Conservation (phyloP, 2,888 invertebrate genomes). For the Oligia fasciuncula region DNA sequence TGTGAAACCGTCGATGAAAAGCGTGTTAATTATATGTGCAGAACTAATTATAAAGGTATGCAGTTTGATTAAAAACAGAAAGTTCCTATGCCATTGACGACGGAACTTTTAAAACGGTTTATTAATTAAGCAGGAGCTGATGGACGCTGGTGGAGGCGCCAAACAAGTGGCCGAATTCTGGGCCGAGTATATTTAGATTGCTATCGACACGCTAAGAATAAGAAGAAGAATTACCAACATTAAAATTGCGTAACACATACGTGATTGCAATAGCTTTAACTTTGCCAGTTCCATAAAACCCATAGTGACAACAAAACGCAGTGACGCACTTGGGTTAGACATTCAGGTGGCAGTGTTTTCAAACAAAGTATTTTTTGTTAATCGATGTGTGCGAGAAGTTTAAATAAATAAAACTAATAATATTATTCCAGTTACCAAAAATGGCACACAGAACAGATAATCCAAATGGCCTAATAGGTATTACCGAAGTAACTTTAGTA, state of each 20-base stretch:
- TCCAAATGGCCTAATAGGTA: background rate
- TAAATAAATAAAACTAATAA: background rate
- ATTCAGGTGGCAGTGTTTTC: background rate
- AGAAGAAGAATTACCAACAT: no score
- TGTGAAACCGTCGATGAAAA: constrained; percentile 66
- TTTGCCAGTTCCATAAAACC: background rate
- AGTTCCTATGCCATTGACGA: constrained; percentile 11
- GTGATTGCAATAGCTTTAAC: background rate
- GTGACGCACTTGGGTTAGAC: background rate
- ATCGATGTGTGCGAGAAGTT: no score
- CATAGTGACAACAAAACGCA: background rate
- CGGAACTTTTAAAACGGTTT: constrained; percentile 1
- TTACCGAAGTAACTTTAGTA: background rate
- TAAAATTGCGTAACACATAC: background rate
- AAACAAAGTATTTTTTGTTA: background rate
- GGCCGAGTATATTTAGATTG: no score
- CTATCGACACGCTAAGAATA: no score
- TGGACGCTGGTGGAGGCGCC: no score
- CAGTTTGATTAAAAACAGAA: constrained; percentile 17
- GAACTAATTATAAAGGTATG: constrained; percentile 51
- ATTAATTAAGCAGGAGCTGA: no score
- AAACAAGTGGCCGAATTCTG: no score
- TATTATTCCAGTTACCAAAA: background rate
- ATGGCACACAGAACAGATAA: background rate
- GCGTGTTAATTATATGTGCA: constrained; percentile 65